A percentile compares a stretch with the other conserved stretches of the same genome.
Evolutionary conservation across 1,140 invertebrate species (phyloP).

Genomic region (Ceratina japonica): DNA sequence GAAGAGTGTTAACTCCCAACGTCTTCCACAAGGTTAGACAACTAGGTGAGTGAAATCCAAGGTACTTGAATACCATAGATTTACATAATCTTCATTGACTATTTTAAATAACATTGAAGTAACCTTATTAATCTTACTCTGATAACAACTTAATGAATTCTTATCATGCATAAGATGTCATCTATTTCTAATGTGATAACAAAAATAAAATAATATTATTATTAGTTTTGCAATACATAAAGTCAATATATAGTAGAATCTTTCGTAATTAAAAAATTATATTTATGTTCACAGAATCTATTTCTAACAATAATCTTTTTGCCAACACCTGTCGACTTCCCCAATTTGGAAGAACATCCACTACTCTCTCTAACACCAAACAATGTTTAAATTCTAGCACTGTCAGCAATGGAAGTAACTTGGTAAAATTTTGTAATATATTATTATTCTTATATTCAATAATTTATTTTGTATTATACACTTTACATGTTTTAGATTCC

Average conservation of each 20-base stretch:
- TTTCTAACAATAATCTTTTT: constrained; percentile 42
- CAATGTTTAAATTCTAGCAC: constrained; percentile 39
- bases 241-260: not conserved
- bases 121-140: not conserved
- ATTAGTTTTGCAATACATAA: not conserved
- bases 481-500: constrained; percentile 31
- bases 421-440: constrained; percentile 34
- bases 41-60: constrained; percentile 37
- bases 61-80: not conserved
- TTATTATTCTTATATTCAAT: not conserved
- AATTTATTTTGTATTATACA: not conserved
- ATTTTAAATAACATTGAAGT: constrained; percentile 16
- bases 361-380: constrained; percentile 35
- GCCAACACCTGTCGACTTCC: constrained; percentile 20
- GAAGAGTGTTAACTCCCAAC: constrained; percentile 48
- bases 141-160: not conserved
- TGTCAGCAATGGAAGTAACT: constrained; percentile 19
- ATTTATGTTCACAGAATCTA: constrained; percentile 39
- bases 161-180: not conserved
- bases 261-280: not conserved
- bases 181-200: not conserved
- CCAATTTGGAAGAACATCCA: constrained; percentile 35
- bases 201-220: not conserved
- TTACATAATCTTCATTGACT: constrained; percentile 51
- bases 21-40: constrained; percentile 49